A percentile compares a stretch with the other conserved stretches of the same genome.
Evolutionary conservation across 1,140 invertebrate genomes (phyloP).

Genomic region (Euborellia annulipes): DNA sequence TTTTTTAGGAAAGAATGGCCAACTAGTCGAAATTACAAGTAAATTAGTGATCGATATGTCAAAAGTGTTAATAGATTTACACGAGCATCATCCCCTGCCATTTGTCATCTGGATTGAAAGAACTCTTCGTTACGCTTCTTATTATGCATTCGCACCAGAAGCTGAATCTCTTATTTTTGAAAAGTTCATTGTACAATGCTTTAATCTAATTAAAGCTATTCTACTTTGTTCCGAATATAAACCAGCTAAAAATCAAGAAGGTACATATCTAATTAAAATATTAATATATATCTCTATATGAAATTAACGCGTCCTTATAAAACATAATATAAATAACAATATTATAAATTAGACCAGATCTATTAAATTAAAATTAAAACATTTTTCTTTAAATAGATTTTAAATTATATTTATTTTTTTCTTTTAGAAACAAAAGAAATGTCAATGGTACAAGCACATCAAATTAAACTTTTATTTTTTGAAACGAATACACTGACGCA

Average conservation of each 20-base stretch:
- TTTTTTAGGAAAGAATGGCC: slow-evolving; percentile 22
- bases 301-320: not conserved
- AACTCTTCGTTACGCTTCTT: slow-evolving; percentile 63
- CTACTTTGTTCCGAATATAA: slow-evolving; percentile 60
- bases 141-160: slow-evolving; percentile 70
- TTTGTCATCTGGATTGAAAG: slow-evolving; percentile 63
- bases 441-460: slow-evolving; percentile 39
- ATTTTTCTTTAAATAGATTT: no score
- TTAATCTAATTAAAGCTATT: slow-evolving; percentile 77
- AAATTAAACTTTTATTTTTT: slow-evolving; percentile 58
- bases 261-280: slow-evolving; percentile 6
- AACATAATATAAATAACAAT: no score
- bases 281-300: no score
- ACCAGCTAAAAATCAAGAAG: slow-evolving; percentile 31
- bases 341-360: no score
- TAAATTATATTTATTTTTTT: not conserved
- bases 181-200: slow-evolving; percentile 70
- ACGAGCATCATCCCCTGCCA: slow-evolving; percentile 59
- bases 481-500: slow-evolving; percentile 47
- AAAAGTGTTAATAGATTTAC: slow-evolving; percentile 57
- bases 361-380: no score
- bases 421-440: slow-evolving; percentile 26
- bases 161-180: slow-evolving; percentile 63
- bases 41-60: slow-evolving; percentile 66
- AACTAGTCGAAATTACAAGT: slow-evolving; percentile 45